These are phyloP conservation scores for Leptestheria dahalacensis DNA, from an alignment of 1,140 invertebrate species.

Conservation along the genomic window DNA sequence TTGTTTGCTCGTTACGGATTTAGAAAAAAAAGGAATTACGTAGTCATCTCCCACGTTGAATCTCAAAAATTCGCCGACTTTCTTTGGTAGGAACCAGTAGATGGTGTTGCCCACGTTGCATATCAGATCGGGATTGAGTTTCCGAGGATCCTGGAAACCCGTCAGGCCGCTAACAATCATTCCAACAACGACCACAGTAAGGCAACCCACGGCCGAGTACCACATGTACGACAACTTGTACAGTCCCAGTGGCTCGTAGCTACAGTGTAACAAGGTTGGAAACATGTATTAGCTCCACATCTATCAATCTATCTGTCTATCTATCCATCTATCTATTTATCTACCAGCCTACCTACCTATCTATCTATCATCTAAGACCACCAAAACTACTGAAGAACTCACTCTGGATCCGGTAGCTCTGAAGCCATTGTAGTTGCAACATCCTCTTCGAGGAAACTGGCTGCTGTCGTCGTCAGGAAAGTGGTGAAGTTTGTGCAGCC, in stretches of 20 bases:
- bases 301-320: background rate
- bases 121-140: constrained; percentile 36
- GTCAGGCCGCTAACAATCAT: constrained; percentile 51
- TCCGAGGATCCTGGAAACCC: constrained; percentile 35
- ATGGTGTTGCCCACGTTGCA: constrained; percentile 33
- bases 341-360: no score
- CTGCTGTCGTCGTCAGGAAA: background rate
- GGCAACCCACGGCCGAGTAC: constrained; percentile 55
- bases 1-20: background rate
- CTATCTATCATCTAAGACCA: background rate
- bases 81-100: constrained; percentile 31
- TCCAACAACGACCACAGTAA: constrained; percentile 51
- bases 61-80: constrained; percentile 9
- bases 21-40: background rate
- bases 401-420: background rate
- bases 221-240: constrained; percentile 58
- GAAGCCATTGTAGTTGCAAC: background rate
- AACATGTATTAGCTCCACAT: no score
- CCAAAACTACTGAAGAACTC: background rate
- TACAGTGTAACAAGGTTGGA: constrained; percentile 10
- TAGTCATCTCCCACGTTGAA: constrained; percentile 16
- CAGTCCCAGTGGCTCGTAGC: constrained; percentile 26
- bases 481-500: constrained; percentile 36
- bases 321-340: no score
- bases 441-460: background rate